These are phyloP conservation scores for Neomonachus schauinslandi DNA, from an alignment of 2,113 vertebrate genomes.

Conservation along the genomic window DNA sequence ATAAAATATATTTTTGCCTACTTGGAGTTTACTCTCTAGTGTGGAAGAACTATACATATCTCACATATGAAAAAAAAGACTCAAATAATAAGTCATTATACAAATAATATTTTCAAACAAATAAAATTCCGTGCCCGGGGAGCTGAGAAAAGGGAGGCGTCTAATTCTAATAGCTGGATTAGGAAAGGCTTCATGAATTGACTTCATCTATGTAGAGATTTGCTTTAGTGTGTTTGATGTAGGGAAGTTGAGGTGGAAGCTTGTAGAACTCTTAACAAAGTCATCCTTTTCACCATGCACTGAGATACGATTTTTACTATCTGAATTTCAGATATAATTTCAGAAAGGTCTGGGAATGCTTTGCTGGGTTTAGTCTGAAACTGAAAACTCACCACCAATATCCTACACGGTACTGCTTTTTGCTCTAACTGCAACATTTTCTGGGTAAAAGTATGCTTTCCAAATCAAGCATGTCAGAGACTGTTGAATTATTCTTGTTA, in stretches of 20 bases:
- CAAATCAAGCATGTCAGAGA: neutral
- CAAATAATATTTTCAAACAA: constrained; percentile 16
- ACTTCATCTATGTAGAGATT: neutral
- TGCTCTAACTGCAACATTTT: neutral
- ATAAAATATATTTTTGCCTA: neutral
- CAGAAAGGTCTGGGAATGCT: neutral
- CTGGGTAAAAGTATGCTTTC: neutral
- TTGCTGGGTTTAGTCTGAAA: constrained; percentile 1
- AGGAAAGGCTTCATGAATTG: neutral
- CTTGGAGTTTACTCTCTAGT: neutral
- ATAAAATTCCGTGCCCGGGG: neutral
- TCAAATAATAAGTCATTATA: neutral
- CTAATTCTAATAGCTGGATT: neutral
- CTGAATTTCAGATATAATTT: constrained; percentile 44
- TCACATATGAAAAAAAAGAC: neutral
- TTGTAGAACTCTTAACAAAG: neutral
- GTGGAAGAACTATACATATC: neutral
- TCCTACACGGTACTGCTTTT: neutral
- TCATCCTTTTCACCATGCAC: neutral
- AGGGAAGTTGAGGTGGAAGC: neutral
- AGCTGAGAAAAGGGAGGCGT: neutral
- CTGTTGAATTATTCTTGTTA: constrained; percentile 2
- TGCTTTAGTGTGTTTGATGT: neutral
- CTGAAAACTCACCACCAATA: constrained; percentile 28
- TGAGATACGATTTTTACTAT: neutral